Percentiles rank a stretch among this genome's conserved stretches.
Conservation (phyloP, 2,113 vertebrate genomes). For the Australoheros scitulus region DNA sequence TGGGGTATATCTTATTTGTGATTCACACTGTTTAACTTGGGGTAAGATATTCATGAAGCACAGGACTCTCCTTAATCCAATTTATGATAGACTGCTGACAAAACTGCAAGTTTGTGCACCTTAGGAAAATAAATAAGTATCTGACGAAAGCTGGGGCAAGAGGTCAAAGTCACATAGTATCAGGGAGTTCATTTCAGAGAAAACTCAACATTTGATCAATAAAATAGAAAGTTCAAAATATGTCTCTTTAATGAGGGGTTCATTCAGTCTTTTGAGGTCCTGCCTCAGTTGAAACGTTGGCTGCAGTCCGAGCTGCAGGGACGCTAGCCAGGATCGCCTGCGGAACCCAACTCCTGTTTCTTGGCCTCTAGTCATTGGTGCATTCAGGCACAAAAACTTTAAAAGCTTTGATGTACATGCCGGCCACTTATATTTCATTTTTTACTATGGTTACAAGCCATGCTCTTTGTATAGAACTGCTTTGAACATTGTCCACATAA, state of each 20-base stretch:
- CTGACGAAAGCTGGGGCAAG: background rate
- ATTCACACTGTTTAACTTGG: background rate
- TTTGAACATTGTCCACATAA: slow-evolving; percentile 59
- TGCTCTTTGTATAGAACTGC: slow-evolving; percentile 21
- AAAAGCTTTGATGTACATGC: slow-evolving; percentile 38
- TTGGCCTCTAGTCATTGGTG: slow-evolving; percentile 27
- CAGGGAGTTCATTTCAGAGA: slow-evolving; percentile 10
- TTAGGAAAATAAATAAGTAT: background rate
- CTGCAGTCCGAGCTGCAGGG: slow-evolving; percentile 36
- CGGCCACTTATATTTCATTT: slow-evolving; percentile 30
- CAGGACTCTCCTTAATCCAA: background rate
- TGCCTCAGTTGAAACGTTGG: slow-evolving; percentile 23
- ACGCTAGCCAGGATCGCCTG: slow-evolving; percentile 36
- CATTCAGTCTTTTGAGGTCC: slow-evolving; percentile 14
- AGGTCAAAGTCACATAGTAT: slow-evolving; percentile 17
- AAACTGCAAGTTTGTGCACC: background rate
- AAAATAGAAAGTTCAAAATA: slow-evolving; percentile 34
- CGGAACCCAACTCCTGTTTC: slow-evolving; percentile 24
- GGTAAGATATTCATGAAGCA: background rate
- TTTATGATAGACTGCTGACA: background rate
- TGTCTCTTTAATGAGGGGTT: slow-evolving; percentile 17
- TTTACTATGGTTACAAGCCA: slow-evolving; percentile 18
- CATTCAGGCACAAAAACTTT: slow-evolving; percentile 31
- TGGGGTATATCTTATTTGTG: background rate
- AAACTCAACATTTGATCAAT: slow-evolving; percentile 40